phyloP scores from a whole-genome alignment of 2,113 vertebrate genomes.

The Tragelaphus buxtoni region DNA sequence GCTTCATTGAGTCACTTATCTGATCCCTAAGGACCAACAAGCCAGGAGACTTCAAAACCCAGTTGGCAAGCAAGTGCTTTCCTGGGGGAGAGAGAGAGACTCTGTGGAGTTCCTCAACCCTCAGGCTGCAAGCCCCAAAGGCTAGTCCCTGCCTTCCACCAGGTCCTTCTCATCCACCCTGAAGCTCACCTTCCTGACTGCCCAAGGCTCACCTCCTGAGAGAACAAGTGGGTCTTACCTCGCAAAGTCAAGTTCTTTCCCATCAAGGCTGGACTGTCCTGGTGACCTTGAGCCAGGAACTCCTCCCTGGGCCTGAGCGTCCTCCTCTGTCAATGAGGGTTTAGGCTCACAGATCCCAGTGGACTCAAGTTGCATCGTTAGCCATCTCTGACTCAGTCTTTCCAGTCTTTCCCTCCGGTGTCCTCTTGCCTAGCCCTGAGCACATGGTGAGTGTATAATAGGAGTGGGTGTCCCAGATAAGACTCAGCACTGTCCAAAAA shows the following conservation, averaged over 20 bases:
- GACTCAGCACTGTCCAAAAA: neutral
- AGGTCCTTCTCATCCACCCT: neutral
- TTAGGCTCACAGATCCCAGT: neutral
- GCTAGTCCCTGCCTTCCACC: neutral
- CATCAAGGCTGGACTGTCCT: neutral
- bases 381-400: constrained; percentile 22
- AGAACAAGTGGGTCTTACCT: neutral
- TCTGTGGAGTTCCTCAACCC: neutral
- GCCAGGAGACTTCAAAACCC: neutral
- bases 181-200: neutral
- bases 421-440: neutral
- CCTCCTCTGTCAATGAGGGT: neutral
- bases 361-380: neutral
- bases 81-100: neutral
- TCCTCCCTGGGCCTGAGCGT: neutral
- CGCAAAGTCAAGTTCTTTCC: neutral
- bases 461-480: neutral
- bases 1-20: constrained; percentile 55
- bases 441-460: neutral
- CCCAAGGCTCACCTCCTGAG: neutral
- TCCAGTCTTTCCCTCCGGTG: neutral
- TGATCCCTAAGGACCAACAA: constrained; percentile 34
- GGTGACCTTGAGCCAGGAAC: constrained; percentile 44
- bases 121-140: neutral
- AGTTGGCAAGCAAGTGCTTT: neutral